Conservation (phyloP, 1,140 invertebrate species). For the Ceratosolen solmsi region DNA sequence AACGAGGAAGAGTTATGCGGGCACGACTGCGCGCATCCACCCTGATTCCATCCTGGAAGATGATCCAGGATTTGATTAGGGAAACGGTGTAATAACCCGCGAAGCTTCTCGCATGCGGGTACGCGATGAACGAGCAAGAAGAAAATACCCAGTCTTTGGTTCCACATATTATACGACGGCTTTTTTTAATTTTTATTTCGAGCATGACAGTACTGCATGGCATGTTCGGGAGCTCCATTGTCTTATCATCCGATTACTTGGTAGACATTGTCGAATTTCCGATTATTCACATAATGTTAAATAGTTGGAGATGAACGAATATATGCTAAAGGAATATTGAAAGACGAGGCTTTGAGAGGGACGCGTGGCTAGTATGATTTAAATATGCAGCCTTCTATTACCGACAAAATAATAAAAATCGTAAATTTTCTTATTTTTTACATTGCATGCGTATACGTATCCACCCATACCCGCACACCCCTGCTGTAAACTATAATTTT, state of each 20-base stretch:
- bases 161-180: not conserved
- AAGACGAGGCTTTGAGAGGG: no score
- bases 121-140: not conserved
- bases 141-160: not conserved
- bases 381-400: no score
- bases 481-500: no score
- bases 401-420: no score
- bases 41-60: not conserved
- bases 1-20: conserved; percentile 47
- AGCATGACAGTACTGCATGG: not conserved
- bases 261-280: not conserved
- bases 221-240: not conserved
- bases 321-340: no score
- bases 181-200: not conserved
- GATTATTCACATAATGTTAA: no score
- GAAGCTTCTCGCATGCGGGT: conserved; percentile 14
- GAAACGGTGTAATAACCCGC: conserved; percentile 19
- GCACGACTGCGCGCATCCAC: conserved; percentile 19
- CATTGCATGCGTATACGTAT: no score
- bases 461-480: no score
- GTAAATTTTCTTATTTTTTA: no score
- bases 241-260: not conserved
- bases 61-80: conserved; percentile 1
- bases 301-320: no score
- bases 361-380: not conserved